A percentile compares a stretch with the other conserved stretches of the same genome.
Conservation (phyloP, 2,797 vertebrate genomes). For the Alectoris magna region DNA sequence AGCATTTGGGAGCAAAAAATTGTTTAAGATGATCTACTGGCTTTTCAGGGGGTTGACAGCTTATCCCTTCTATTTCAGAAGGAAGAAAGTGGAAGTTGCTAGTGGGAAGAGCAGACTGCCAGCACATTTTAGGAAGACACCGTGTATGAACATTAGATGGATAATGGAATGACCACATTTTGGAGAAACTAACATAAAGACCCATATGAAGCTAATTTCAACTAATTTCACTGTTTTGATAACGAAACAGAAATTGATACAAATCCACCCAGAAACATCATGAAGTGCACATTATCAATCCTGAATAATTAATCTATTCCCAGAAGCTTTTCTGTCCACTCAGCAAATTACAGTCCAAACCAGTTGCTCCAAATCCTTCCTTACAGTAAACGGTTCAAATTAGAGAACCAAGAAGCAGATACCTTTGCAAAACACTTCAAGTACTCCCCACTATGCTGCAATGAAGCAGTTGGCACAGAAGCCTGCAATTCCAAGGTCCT, state of each 20-base stretch:
- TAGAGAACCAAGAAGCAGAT: background rate
- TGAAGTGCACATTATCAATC: background rate
- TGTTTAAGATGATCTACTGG: constrained; percentile 15
- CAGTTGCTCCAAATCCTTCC: background rate
- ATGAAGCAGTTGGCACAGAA: background rate
- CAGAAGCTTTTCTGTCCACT: background rate
- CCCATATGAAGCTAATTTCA: background rate
- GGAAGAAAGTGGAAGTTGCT: background rate
- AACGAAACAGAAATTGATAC: background rate
- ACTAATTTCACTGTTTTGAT: background rate
- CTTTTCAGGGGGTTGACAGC: constrained; percentile 8
- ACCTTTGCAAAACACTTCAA: background rate
- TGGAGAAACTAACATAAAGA: background rate
- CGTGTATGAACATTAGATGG: background rate
- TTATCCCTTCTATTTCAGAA: background rate
- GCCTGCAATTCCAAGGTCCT: background rate
- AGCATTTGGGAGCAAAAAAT: constrained; percentile 19
- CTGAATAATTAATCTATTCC: background rate
- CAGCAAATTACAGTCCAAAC: background rate
- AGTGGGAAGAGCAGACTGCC: background rate
- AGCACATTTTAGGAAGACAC: background rate
- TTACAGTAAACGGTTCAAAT: background rate
- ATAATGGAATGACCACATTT: background rate
- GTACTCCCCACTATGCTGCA: background rate
- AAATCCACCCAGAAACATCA: background rate